A percentile compares a stretch with the other conserved stretches of the same genome.
Evolutionary conservation across 2,888 invertebrate genomes (phyloP).

Genomic region (Athalia circularis): DNA sequence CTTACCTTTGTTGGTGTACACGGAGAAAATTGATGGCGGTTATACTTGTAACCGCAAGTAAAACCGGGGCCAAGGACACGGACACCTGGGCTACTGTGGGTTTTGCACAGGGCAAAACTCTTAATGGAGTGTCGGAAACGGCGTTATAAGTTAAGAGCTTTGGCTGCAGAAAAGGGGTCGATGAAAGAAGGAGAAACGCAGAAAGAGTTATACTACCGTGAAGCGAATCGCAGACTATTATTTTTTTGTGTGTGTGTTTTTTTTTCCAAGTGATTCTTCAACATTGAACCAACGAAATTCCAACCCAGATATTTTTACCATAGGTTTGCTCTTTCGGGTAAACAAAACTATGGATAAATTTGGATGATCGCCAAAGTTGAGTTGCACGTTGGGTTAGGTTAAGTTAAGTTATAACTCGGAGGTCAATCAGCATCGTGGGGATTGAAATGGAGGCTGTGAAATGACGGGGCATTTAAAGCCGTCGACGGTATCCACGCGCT

Average conservation of each 20-base stretch:
- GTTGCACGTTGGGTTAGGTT: not conserved
- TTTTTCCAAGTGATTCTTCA: no score
- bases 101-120: slow-evolving; percentile 66
- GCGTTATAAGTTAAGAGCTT: slow-evolving; percentile 65
- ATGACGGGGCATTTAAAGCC: not conserved
- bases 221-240: no score
- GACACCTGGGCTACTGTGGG: slow-evolving; percentile 60
- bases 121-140: slow-evolving; percentile 72
- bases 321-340: no score
- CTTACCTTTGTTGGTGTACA: no score
- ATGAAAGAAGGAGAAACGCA: no score
- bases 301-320: no score
- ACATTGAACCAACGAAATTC: no score
- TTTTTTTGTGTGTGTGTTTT: no score
- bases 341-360: no score
- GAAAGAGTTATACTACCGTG: no score
- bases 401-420: slow-evolving; percentile 25
- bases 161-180: no score
- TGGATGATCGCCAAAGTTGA: no score
- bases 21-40: not conserved
- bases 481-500: not conserved
- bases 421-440: not conserved
- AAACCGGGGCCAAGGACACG: slow-evolving; percentile 56
- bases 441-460: slow-evolving; percentile 1
- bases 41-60: not conserved